Evolutionary conservation across 2,888 invertebrate genomes (phyloP).

Genomic region (Lithophane socia): DNA sequence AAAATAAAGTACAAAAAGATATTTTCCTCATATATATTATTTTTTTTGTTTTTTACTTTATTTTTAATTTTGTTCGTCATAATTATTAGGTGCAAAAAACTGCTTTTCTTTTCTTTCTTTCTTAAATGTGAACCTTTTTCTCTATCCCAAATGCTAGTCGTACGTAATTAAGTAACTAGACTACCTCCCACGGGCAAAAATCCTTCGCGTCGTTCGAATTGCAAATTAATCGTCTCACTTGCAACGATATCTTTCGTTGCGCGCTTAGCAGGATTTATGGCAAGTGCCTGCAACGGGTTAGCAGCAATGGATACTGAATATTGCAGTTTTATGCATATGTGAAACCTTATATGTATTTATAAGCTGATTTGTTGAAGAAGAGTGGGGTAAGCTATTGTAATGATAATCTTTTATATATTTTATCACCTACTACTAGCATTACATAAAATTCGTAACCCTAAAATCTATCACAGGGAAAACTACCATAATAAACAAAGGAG

Average conservation of each 20-base stretch:
- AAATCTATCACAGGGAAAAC: not conserved
- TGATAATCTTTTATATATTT: no score
- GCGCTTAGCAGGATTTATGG: constrained; percentile 67
- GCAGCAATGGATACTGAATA: constrained; percentile 62
- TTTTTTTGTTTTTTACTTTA: no score
- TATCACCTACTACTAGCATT: no score
- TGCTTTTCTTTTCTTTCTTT: not conserved
- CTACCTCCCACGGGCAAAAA: constrained; percentile 51
- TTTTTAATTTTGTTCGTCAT: not conserved
- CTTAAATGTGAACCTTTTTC: not conserved
- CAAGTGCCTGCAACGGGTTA: constrained; percentile 58
- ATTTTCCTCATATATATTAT: no score
- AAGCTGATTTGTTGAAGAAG: constrained; percentile 41
- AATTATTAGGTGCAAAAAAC: not conserved
- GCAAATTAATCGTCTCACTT: constrained; percentile 69
- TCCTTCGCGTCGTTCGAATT: constrained; percentile 69
- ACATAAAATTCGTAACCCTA: not conserved
- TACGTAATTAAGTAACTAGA: constrained; percentile 48
- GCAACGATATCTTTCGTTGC: constrained; percentile 60
- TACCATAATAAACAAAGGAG: not conserved
- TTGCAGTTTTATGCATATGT: constrained; percentile 61
- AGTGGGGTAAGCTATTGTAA: not conserved
- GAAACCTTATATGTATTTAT: constrained; percentile 35
- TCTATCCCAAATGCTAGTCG: not conserved
- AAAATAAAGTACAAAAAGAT: no score